Evolutionary conservation across 1,140 invertebrate species (phyloP).

Genomic region (Hypsibius dujardini): DNA sequence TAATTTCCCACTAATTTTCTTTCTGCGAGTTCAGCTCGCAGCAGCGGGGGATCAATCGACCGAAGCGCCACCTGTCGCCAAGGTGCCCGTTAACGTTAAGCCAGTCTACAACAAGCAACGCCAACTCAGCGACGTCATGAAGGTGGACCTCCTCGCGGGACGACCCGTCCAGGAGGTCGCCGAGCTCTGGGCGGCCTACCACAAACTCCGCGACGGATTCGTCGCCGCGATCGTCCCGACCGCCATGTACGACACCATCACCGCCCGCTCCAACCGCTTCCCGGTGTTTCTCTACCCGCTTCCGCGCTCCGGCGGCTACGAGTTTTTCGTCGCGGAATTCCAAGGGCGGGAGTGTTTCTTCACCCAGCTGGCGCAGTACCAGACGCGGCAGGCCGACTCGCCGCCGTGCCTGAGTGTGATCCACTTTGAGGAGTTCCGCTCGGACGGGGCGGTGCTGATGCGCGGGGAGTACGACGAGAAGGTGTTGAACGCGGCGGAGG

Average conservation of each 20-base stretch:
- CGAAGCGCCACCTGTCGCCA: neutral
- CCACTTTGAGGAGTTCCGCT: slow-evolving; percentile 58
- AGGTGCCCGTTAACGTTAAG: neutral
- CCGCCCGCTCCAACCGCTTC: slow-evolving; percentile 16
- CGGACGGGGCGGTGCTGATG: slow-evolving; percentile 56
- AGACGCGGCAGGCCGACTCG: slow-evolving; percentile 62
- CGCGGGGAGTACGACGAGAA: slow-evolving; percentile 69
- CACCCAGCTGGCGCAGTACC: slow-evolving; percentile 66
- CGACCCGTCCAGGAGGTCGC: slow-evolving; percentile 54
- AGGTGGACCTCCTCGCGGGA: slow-evolving; percentile 52
- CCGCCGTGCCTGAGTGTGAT: slow-evolving; percentile 66
- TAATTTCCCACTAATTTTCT: no score
- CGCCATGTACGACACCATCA: slow-evolving; percentile 19
- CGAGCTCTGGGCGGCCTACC: slow-evolving; percentile 60
- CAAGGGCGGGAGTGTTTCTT: slow-evolving; percentile 57
- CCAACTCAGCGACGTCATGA: slow-evolving; percentile 51
- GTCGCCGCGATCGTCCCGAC: slow-evolving; percentile 49
- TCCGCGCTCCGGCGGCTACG: slow-evolving; percentile 61
- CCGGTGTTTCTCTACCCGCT: slow-evolving; percentile 55
- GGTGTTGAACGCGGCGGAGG: slow-evolving; percentile 46
- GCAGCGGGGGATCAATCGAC: no score
- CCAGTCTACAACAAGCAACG: slow-evolving; percentile 18
- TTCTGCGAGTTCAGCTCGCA: no score
- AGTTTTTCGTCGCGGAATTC: slow-evolving; percentile 67
- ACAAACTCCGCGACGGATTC: slow-evolving; percentile 48